A percentile compares a stretch with the other conserved stretches of the same genome.
Conservation (phyloP, 2,113 vertebrate species). For the Zingel zingel region DNA sequence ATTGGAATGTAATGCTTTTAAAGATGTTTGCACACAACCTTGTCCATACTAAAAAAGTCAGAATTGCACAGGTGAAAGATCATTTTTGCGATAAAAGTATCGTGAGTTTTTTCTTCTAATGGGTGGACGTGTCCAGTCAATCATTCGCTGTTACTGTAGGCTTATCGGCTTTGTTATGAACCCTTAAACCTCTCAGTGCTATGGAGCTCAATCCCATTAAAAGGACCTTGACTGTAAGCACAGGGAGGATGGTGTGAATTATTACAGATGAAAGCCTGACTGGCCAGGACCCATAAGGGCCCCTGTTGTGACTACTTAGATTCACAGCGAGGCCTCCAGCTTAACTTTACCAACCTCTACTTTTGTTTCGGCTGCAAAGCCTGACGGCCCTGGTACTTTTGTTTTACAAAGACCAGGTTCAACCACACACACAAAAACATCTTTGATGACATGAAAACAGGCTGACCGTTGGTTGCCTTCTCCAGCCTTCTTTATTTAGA, state of each 20-base stretch:
- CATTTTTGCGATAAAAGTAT: not conserved
- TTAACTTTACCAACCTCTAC: constrained; percentile 40
- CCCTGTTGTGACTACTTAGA: constrained; percentile 60
- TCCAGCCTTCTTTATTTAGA: not conserved
- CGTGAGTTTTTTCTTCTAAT: not conserved
- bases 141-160: constrained; percentile 59
- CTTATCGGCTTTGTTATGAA: constrained; percentile 83
- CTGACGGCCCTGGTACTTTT: constrained; percentile 1
- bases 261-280: constrained; percentile 69
- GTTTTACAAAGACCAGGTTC: not conserved
- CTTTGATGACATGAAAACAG: constrained; percentile 11
- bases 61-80: constrained; percentile 7
- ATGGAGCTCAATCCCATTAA: constrained; percentile 82
- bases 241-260: constrained; percentile 67
- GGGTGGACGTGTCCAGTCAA: constrained; percentile 61
- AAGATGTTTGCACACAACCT: not conserved
- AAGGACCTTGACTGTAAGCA: constrained; percentile 78
- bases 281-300: constrained; percentile 45
- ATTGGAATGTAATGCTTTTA: not conserved
- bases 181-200: constrained; percentile 77
- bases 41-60: not conserved
- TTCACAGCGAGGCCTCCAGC: constrained; percentile 53
- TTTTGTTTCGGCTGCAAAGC: constrained; percentile 19
- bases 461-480: not conserved
- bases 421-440: not conserved